Evolutionary conservation across 2,888 invertebrate genomes (phyloP).

Genomic region (Lycophotia porphyrea): DNA sequence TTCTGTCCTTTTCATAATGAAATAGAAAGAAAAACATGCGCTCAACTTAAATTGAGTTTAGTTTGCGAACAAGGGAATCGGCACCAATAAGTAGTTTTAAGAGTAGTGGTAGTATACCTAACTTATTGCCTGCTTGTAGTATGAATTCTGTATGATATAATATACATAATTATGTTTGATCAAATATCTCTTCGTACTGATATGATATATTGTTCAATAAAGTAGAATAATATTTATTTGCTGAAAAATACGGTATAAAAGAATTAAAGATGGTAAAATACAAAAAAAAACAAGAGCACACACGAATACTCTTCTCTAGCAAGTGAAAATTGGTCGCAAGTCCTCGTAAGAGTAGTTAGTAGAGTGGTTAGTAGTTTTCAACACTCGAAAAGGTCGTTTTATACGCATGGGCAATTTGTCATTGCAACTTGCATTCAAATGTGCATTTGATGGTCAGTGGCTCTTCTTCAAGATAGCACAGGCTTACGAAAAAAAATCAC

Average conservation of each 20-base stretch:
- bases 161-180: background rate
- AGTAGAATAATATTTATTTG: background rate
- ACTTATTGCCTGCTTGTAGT: background rate
- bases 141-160: background rate
- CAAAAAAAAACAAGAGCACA: background rate
- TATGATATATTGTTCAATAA: background rate
- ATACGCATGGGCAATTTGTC: background rate
- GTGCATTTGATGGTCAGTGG: background rate
- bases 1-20: too few species aligned
- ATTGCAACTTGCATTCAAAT: background rate
- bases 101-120: background rate
- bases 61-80: too few species aligned
- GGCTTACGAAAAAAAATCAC: background rate
- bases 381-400: background rate
- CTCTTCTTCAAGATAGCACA: too few species aligned
- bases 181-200: background rate
- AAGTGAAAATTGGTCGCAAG: background rate
- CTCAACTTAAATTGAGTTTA: too few species aligned
- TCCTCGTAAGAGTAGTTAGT: background rate
- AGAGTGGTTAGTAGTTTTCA: too few species aligned
- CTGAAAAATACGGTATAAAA: background rate
- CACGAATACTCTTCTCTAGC: background rate
- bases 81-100: constrained; percentile 17
- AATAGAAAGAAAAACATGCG: too few species aligned
- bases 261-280: background rate